Conservation (phyloP, 2,797 vertebrate species). For the Prionace glauca region DNA sequence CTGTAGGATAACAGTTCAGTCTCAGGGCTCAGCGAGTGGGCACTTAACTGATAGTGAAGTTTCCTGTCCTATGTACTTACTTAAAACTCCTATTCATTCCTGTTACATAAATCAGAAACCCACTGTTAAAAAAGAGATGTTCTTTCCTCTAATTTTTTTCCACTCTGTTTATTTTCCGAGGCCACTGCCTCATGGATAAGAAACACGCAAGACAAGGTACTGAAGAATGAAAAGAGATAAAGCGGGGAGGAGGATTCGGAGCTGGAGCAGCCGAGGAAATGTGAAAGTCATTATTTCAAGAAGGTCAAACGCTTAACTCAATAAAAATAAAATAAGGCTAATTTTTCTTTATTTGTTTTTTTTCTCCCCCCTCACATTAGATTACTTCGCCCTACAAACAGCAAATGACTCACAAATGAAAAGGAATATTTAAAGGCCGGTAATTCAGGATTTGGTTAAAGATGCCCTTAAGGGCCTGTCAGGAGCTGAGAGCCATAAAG, state of each 20-base stretch:
- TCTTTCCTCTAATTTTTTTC: slow-evolving; percentile 46
- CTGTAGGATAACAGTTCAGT: slow-evolving; percentile 58
- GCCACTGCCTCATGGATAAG: slow-evolving; percentile 46
- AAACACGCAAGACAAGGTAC: slow-evolving; percentile 40
- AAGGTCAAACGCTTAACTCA: not conserved
- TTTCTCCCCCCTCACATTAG: not conserved
- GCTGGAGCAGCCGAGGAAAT: not conserved
- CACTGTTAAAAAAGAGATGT: slow-evolving; percentile 55
- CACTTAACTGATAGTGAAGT: slow-evolving; percentile 58
- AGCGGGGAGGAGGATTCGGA: not conserved
- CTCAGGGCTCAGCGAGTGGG: slow-evolving; percentile 59
- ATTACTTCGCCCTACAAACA: not conserved
- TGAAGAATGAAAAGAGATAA: not conserved
- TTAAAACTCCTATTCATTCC: slow-evolving; percentile 72
- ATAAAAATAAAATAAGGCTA: too few species aligned
- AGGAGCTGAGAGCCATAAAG: slow-evolving; percentile 8
- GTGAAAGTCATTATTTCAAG: not conserved
- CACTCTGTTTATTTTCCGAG: slow-evolving; percentile 54
- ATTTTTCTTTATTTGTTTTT: not conserved
- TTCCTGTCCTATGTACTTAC: slow-evolving; percentile 58
- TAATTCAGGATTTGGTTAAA: slow-evolving; percentile 12
- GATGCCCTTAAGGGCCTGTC: not conserved
- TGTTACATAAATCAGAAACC: slow-evolving; percentile 62
- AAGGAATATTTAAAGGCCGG: not conserved
- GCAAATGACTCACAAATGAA: not conserved